Evolutionary conservation across 2,113 vertebrate species (phyloP).

Genomic region (Dendropsophus ebraccatus): DNA sequence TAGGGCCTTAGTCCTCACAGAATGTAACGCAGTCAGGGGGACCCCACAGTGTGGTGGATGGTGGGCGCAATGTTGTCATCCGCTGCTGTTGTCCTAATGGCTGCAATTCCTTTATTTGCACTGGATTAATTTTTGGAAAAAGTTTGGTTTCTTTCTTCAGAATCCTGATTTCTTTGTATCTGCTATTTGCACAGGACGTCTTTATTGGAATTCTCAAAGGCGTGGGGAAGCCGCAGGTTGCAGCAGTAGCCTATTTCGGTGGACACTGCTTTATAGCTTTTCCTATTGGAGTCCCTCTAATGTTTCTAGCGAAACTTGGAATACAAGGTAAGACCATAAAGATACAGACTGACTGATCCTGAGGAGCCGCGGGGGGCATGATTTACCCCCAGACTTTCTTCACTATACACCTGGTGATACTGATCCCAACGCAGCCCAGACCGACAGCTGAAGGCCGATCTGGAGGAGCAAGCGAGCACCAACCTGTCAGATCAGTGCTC

Average conservation of each 20-base stretch:
- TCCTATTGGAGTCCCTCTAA: constrained; percentile 19
- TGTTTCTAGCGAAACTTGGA: constrained; percentile 26
- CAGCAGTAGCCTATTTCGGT: not conserved
- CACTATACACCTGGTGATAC: no score
- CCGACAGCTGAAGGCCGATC: no score
- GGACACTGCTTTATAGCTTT: not conserved
- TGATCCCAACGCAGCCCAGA: no score
- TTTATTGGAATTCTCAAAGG: constrained; percentile 3
- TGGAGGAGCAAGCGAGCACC: no score
- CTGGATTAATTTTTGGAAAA: no score
- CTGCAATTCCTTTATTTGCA: no score
- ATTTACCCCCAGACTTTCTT: no score
- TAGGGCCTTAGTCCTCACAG: no score
- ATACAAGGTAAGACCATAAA: constrained; percentile 26
- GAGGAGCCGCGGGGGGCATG: no score
- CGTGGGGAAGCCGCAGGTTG: constrained; percentile 24
- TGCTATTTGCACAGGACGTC: not conserved
- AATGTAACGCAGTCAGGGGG: not conserved
- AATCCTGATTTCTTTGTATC: not conserved
- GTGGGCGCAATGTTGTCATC: not conserved
- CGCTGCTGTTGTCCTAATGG: not conserved
- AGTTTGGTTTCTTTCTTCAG: not conserved
- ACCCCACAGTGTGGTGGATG: not conserved
- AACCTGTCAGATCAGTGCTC: no score
- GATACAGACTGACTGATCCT: not conserved